Evolutionary conservation across 2,797 vertebrate genomes (phyloP).

Genomic region (Numenius phaeopus): DNA sequence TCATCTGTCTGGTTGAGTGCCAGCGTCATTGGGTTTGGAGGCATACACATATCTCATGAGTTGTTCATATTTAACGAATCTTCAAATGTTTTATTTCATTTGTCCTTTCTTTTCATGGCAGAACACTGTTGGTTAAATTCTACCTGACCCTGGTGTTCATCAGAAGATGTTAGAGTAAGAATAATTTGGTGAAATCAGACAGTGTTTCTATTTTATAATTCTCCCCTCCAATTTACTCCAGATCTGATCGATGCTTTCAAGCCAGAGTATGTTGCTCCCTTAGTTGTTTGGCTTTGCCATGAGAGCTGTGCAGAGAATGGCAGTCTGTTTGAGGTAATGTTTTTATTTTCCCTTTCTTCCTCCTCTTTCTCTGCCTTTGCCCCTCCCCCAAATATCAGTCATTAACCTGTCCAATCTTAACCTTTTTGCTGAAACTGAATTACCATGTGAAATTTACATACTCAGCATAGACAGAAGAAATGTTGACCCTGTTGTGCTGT

Average conservation of each 20-base stretch:
- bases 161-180: neutral
- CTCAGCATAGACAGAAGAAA: neutral
- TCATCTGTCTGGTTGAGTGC: neutral
- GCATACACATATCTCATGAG: accelerated
- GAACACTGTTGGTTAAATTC: neutral
- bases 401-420: neutral
- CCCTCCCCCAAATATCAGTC: neutral
- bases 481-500: neutral
- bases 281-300: conserved; percentile 96
- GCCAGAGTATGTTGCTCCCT: conserved; percentile 91
- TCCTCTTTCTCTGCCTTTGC: neutral
- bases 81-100: neutral
- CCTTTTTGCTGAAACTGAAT: neutral
- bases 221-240: conserved; percentile 67
- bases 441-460: neutral
- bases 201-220: neutral
- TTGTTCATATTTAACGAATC: neutral
- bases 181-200: neutral
- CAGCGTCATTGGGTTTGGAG: accelerated
- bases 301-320: conserved; percentile 93
- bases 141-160: neutral
- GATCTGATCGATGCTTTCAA: conserved; percentile 90
- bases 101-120: neutral
- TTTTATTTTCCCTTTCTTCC: conserved; percentile 12
- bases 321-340: conserved; percentile 92